Percentiles rank a stretch among this genome's conserved stretches.
Conservation (phyloP, 2,888 invertebrate species). For the Microctonus aethiopoides region DNA sequence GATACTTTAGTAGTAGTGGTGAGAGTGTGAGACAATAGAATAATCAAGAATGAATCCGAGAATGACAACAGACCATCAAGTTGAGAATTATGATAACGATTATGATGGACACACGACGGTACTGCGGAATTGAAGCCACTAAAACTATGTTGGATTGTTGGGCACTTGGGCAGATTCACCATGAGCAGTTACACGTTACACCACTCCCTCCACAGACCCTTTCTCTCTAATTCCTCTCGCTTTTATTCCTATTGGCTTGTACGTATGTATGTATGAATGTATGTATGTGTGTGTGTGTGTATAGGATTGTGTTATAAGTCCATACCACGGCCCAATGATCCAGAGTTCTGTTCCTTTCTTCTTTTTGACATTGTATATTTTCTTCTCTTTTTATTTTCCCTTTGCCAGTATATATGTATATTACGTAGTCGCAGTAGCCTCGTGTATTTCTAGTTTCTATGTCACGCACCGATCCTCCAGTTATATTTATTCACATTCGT, state of each 20-base stretch:
- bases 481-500: conserved; percentile 2
- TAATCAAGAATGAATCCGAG: not conserved
- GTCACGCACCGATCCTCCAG: conserved; percentile 4
- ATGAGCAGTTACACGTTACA: conserved; percentile 43
- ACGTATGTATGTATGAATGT: not conserved
- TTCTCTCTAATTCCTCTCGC: conserved; percentile 17
- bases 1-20: not conserved
- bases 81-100: conserved; percentile 10
- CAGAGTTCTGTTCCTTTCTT: not conserved
- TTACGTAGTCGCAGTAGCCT: not conserved
- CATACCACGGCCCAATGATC: not conserved
- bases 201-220: conserved; percentile 31
- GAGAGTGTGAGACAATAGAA: not conserved
- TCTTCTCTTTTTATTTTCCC: not conserved
- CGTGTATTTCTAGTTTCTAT: not conserved
- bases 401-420: not conserved
- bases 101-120: conserved; percentile 47
- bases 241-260: not conserved
- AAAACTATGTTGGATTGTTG: conserved; percentile 24
- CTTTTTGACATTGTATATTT: too few species aligned
- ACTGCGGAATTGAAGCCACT: conserved; percentile 39
- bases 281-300: not conserved
- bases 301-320: not conserved
- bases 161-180: conserved; percentile 25
- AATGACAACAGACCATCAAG: not conserved